Evolutionary conservation across 2,888 invertebrate genomes (phyloP).

Genomic region (Carcina quercana): DNA sequence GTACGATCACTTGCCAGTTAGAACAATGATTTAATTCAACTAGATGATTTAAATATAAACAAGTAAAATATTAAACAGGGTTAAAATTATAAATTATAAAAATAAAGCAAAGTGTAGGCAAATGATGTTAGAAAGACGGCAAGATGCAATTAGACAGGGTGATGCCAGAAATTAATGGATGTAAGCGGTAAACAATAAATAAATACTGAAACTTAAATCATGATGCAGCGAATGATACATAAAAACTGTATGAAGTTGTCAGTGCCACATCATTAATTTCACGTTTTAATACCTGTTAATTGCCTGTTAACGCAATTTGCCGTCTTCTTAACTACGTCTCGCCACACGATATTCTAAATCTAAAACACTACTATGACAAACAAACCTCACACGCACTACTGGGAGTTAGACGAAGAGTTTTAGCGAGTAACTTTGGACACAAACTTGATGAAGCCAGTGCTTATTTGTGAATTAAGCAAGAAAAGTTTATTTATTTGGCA

Average conservation of each 20-base stretch:
- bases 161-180: slow-evolving; percentile 62
- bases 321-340: slow-evolving; percentile 53
- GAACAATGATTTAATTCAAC: too few relatives aligned
- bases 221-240: slow-evolving; percentile 55
- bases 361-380: too few relatives aligned
- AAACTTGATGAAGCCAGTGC: too few relatives aligned
- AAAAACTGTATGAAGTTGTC: slow-evolving; percentile 45
- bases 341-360: slow-evolving; percentile 20
- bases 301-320: slow-evolving; percentile 63
- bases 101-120: slow-evolving; percentile 39
- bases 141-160: slow-evolving; percentile 65
- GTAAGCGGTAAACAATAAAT: slow-evolving; percentile 53
- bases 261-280: slow-evolving; percentile 66
- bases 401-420: too few relatives aligned
- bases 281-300: slow-evolving; percentile 26
- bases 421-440: too few relatives aligned
- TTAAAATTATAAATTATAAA: slow-evolving; percentile 23
- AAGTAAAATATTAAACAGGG: too few relatives aligned
- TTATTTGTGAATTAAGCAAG: too few relatives aligned
- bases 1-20: too few relatives aligned
- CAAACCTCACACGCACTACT: slow-evolving; percentile 1
- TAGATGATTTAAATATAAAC: too few relatives aligned
- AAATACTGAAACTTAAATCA: slow-evolving; percentile 44
- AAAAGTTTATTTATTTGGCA: too few relatives aligned
- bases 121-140: slow-evolving; percentile 70